Evolutionary conservation across 2,113 vertebrate species (phyloP), one percentile per base, ranked within the genome.

Genomic region (Prietella phreatophila): DNA sequence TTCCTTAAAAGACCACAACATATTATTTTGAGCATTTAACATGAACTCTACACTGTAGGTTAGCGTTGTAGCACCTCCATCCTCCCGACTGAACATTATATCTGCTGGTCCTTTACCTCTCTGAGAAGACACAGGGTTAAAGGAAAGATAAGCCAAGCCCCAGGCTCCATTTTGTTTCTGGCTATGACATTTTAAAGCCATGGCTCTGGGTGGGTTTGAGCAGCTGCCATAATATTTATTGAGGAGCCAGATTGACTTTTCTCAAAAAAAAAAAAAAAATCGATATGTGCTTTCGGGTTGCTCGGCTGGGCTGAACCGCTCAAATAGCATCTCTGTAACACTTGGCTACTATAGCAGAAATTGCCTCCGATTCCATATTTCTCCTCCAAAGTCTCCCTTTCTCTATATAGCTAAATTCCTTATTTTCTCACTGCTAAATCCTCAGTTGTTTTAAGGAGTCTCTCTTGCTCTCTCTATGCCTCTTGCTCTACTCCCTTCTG

Each of bases 151-250:
- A 90, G 73, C 33, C 2, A 78, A 85, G 85, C 83, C 85, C 36
- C n/a, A 33, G 78, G 73, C 88, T 91, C 82, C 56, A 86, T 84
- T 89, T 89, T 89, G 75, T 90, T 89, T 86, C 79, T 78, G 71
- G 47, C 33, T 85, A 85, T 89, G 87, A 82, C 89, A 89, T 90
- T 92, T 91, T 53, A 53, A 92, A 91, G 89, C 53, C 89, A 39
- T 85, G 76, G 87, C 86, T 91, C 90, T 73, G 15, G 56, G 11
- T 85, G 88, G 88, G 88, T 93, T 85, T 92, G 91, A 93, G 88
- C 90, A 91, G 91, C 90, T 91, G 92, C 94, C 93, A 94, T 91
- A 95, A 94, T 94, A 94, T 96, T 95, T 94, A 94, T 92, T 92
- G 92, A 94, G 91, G 92, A 89, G 92, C 89, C 88, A 92, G 92